Percentiles rank a stretch among this genome's conserved stretches.
Conservation (phyloP, 2,797 vertebrate genomes). For the Xenops minutus region DNA sequence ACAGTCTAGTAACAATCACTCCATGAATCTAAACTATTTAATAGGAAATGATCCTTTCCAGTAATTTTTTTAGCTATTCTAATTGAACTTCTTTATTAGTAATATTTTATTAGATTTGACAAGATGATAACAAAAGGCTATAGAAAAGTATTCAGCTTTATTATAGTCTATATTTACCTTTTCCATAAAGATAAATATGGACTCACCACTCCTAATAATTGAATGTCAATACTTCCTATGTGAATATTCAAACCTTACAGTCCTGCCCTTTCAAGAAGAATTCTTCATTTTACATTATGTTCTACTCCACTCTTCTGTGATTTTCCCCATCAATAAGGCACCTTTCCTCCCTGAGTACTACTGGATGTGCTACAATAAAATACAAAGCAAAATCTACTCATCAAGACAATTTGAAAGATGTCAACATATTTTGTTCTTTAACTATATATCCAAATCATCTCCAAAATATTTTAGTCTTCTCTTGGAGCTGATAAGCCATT, state of each 20-base stretch:
- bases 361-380: not conserved
- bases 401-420: slow-evolving; percentile 18
- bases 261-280: not conserved
- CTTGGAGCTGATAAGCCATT: slow-evolving; percentile 54
- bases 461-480: slow-evolving; percentile 4
- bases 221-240: not conserved
- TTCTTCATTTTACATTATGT: not conserved
- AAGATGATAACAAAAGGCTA: slow-evolving; percentile 14
- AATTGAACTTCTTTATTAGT: not conserved
- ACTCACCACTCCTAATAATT: not conserved
- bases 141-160: not conserved
- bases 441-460: slow-evolving; percentile 21
- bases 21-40: not conserved
- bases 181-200: slow-evolving; percentile 9
- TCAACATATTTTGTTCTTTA: slow-evolving; percentile 38
- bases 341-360: not conserved
- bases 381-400: not conserved
- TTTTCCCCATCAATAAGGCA: not conserved
- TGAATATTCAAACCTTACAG: not conserved
- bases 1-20: not conserved
- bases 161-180: not conserved
- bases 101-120: slow-evolving; percentile 10
- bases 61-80: not conserved
- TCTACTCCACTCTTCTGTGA: not conserved
- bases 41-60: not conserved